Percentiles rank a stretch among this genome's conserved stretches.
phyloP scores from a whole-genome alignment of 2,113 vertebrate species.

The Perca flavescens region DNA sequence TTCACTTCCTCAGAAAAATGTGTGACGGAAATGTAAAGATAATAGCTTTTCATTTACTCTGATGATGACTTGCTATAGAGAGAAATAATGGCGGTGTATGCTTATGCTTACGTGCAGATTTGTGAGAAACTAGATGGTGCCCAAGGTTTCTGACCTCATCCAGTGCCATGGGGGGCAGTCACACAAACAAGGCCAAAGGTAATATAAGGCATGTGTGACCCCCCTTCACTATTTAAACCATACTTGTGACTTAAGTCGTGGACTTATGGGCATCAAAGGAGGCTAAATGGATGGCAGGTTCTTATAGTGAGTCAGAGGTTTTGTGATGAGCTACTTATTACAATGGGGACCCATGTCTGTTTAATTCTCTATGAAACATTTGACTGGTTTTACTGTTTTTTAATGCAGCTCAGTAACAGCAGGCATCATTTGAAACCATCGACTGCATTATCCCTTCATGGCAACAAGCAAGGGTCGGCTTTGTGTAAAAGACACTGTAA shows the following conservation, averaged over 20 bases:
- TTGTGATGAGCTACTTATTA: background rate
- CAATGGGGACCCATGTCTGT: background rate
- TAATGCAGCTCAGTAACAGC: slow-evolving; percentile 13
- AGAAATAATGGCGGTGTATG: too few relatives aligned
- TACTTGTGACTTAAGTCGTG: slow-evolving; percentile 12
- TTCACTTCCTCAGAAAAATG: background rate
- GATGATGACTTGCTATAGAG: background rate
- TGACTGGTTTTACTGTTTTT: background rate
- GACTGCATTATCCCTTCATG: background rate
- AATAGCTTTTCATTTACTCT: slow-evolving; percentile 3
- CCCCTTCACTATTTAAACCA: slow-evolving; percentile 32
- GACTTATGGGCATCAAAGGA: slow-evolving; percentile 1
- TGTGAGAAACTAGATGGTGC: background rate
- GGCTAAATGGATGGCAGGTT: background rate
- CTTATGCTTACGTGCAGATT: background rate
- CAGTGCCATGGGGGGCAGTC: background rate
- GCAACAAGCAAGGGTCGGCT: slow-evolving; percentile 14
- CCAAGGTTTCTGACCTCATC: background rate
- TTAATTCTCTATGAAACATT: slow-evolving; percentile 7
- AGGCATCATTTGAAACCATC: slow-evolving; percentile 25
- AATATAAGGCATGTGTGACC: slow-evolving; percentile 34
- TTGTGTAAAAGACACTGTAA: slow-evolving; percentile 59
- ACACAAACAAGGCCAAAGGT: slow-evolving; percentile 62
- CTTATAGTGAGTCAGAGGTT: background rate
- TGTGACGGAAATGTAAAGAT: background rate